Conservation (phyloP, 2,797 vertebrate genomes). For the Microchirus variegatus region DNA sequence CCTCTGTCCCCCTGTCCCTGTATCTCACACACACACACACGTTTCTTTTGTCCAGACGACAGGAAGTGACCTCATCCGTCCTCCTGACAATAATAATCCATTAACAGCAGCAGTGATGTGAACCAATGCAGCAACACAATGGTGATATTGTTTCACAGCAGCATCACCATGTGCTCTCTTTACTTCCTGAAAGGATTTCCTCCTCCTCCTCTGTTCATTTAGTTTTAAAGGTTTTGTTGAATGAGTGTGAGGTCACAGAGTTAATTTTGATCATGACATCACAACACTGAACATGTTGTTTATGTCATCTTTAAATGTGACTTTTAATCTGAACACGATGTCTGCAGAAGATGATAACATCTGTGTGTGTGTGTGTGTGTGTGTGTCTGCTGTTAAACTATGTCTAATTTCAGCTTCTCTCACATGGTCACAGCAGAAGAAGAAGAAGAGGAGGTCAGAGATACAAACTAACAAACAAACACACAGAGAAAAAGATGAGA, state of each 20-base stretch:
- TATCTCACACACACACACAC: constrained; percentile 8
- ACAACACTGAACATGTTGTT: no score
- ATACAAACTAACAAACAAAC: constrained; percentile 55
- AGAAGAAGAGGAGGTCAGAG: background rate
- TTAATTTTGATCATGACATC: no score
- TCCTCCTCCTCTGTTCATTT: constrained; percentile 30
- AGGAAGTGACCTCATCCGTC: constrained; percentile 73
- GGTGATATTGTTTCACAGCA: constrained; percentile 58
- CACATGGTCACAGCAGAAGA: background rate
- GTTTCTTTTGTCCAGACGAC: constrained; percentile 63
- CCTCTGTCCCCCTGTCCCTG: constrained; percentile 1
- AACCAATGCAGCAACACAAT: no score
- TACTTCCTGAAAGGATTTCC: constrained; percentile 49
- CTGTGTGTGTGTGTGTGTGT: no score
- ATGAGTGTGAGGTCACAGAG: constrained; percentile 16
- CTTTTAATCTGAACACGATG: no score
- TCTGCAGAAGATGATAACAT: no score
- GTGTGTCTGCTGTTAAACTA: background rate
- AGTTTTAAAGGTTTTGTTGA: constrained; percentile 30
- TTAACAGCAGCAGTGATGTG: no score
- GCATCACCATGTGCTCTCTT: constrained; percentile 30
- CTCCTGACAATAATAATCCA: constrained; percentile 54
- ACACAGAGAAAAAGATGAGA: constrained; percentile 41
- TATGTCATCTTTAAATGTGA: no score
- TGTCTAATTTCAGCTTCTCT: background rate